Base-by-base conservation (phyloP, 2,888 invertebrate genomes). In the Volucella inflata region DNA sequence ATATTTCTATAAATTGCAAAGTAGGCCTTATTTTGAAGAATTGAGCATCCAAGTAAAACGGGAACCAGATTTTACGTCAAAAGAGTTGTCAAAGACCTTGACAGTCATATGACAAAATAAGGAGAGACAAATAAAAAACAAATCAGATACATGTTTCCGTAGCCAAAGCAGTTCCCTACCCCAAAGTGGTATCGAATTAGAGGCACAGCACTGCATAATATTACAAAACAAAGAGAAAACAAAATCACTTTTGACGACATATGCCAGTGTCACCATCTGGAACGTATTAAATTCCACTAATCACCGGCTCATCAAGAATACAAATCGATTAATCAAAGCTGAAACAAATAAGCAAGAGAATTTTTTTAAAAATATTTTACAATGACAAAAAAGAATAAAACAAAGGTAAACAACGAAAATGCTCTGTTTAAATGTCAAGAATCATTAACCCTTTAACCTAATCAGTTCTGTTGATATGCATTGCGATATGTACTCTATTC, bases 251-350 rank as follows among this genome's bases (percentile, higher is more conserved):
- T 55, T 55, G 55, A 14, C 60, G n/a, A 44, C 77, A 77, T 53
- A 48, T 53, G 40, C 14, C 48, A 48, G 12, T 40, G 1, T 14
- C 21, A 68, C 53, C 77, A 77, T 62, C 68, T 77, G 77, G 59
- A 40, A 77, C 38, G 38, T 51, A 59, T 68, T 60, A 51, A 17
- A 17, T 9, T 17, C 30, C 50, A 44, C 8, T 21, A 51, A 44
- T 44, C 59, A 53, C 36, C 76, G 53, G 36, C 10, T 8, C 17
- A 60, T 0, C n/a, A 38, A 21, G 38, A 65, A 59, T 11, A 10
- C n/a, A 62, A 62, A 77, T 77, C 70, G 77, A 77, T 77, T 77
- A 77, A 77, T 77, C 77, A 77, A 77, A 53, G 30, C 17, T 38
- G 8, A 55, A 55, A 1, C 53, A 21, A 67, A 44, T 53, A 14